Evolutionary conservation across 1,140 invertebrate genomes (phyloP).

Genomic region (Lasioglossum baleicum): DNA sequence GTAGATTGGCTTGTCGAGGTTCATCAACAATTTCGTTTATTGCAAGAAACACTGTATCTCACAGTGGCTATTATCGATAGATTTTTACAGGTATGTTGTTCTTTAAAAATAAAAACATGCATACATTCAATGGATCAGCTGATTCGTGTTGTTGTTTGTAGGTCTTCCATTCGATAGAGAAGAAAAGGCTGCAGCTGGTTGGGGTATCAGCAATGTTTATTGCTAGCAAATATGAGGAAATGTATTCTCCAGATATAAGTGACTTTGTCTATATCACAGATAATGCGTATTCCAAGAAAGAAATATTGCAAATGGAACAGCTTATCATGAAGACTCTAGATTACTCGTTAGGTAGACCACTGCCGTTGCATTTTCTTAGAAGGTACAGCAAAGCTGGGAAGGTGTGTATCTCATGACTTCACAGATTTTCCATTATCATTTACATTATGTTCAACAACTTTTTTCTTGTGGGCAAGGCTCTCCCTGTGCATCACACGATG

Average conservation of each 20-base stretch:
- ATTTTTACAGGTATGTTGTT: constrained; percentile 88
- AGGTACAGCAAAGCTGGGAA: constrained; percentile 88
- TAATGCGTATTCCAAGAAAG: constrained; percentile 89
- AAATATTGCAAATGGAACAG: constrained; percentile 92
- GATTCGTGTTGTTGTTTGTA: constrained; percentile 64
- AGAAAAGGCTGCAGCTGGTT: constrained; percentile 91
- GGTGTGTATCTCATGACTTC: constrained; percentile 67
- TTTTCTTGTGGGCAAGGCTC: constrained; percentile 63
- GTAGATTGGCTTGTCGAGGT: constrained; percentile 98
- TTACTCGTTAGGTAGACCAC: constrained; percentile 91
- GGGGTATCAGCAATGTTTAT: constrained; percentile 95
- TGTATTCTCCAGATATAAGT: constrained; percentile 91
- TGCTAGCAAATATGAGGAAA: constrained; percentile 97
- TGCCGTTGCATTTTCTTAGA: constrained; percentile 93
- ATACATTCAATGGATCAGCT: not conserved
- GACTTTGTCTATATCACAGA: constrained; percentile 97
- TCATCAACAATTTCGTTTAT: constrained; percentile 91
- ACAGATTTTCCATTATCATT: not conserved
- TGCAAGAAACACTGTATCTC: constrained; percentile 95
- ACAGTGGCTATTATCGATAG: constrained; percentile 94
- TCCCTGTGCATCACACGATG: constrained; percentile 88
- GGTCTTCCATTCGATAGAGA: constrained; percentile 81
- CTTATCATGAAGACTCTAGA: constrained; percentile 87
- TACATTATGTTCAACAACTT: not conserved
- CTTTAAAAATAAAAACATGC: not conserved